These are phyloP conservation scores for Agrotis exclamationis DNA, from an alignment of 2,888 invertebrate species.

Conservation along the genomic window DNA sequence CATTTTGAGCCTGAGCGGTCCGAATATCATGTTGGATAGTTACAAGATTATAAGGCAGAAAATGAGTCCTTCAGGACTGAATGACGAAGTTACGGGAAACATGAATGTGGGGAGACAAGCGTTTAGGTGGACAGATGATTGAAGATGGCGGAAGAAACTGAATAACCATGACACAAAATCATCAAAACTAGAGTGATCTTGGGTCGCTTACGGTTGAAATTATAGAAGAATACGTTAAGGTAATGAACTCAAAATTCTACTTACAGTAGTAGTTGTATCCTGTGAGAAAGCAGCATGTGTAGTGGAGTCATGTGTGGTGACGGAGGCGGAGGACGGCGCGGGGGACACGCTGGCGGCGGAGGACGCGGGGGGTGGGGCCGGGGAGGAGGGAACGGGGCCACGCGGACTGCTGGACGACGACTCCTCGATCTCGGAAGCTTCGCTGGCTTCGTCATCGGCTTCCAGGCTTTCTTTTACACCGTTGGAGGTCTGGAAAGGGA, in stretches of 20 bases:
- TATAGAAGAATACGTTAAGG: no score
- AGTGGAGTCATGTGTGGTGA: conserved; percentile 79
- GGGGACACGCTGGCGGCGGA: conserved; percentile 76
- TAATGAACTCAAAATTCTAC: conserved; percentile 48
- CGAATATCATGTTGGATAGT: no score
- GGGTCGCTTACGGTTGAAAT: no score
- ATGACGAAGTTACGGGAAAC: no score
- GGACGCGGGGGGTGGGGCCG: conserved; percentile 72
- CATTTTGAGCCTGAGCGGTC: no score
- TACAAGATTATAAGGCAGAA: no score
- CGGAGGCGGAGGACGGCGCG: conserved; percentile 74
- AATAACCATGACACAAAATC: no score
- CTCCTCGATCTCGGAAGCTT: conserved; percentile 79
- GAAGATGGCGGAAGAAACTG: no score
- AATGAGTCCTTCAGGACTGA: no score
- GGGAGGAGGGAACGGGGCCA: conserved; percentile 72
- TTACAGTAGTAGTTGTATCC: conserved; percentile 85
- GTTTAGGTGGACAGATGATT: no score
- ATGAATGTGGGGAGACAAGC: no score
- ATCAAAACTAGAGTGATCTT: no score
- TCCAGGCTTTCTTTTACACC: conserved; percentile 87
- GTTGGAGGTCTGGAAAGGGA: conserved; percentile 80
- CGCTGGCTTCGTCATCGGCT: conserved; percentile 84
- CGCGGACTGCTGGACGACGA: conserved; percentile 69
- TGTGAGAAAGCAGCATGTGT: conserved; percentile 80